These are phyloP conservation scores for Sciaenops ocellatus DNA, from an alignment of 2,797 vertebrate species.

Conservation along the genomic window DNA sequence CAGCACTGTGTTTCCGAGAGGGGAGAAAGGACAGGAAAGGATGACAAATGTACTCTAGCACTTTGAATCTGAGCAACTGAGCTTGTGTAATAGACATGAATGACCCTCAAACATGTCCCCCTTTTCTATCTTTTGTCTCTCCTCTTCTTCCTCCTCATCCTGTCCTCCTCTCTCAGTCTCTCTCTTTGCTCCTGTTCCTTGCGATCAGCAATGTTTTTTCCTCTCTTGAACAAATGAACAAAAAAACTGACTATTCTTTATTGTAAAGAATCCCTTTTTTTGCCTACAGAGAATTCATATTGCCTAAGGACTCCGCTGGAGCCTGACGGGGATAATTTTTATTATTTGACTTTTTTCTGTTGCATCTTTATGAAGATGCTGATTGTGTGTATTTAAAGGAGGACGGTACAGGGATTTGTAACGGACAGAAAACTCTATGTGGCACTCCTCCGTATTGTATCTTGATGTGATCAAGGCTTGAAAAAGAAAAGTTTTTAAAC, in stretches of 20 bases:
- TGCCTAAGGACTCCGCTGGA: slow-evolving; percentile 91
- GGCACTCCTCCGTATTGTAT: slow-evolving; percentile 85
- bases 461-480: slow-evolving; percentile 95
- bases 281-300: slow-evolving; percentile 92
- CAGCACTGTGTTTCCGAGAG: slow-evolving; percentile 87
- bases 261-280: slow-evolving; percentile 91
- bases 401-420: slow-evolving; percentile 90
- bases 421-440: slow-evolving; percentile 87
- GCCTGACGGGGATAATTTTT: slow-evolving; percentile 87
- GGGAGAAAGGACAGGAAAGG: slow-evolving; percentile 79
- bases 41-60: slow-evolving; percentile 92
- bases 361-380: slow-evolving; percentile 93
- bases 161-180: slow-evolving; percentile 55
- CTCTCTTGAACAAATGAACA: slow-evolving; percentile 84
- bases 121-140: slow-evolving; percentile 60
- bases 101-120: slow-evolving; percentile 69
- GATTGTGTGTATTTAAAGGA: slow-evolving; percentile 92
- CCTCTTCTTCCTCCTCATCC: slow-evolving; percentile 54
- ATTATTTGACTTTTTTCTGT: slow-evolving; percentile 86
- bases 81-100: slow-evolving; percentile 91
- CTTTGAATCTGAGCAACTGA: slow-evolving; percentile 97
- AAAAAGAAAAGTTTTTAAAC: slow-evolving; percentile 79
- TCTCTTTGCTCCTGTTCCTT: slow-evolving; percentile 69
- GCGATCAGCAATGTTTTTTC: slow-evolving; percentile 74
- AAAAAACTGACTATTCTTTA: slow-evolving; percentile 89